phyloP scores from a whole-genome alignment of 1,140 invertebrate species.

The Pogonomyrmex barbatus region DNA sequence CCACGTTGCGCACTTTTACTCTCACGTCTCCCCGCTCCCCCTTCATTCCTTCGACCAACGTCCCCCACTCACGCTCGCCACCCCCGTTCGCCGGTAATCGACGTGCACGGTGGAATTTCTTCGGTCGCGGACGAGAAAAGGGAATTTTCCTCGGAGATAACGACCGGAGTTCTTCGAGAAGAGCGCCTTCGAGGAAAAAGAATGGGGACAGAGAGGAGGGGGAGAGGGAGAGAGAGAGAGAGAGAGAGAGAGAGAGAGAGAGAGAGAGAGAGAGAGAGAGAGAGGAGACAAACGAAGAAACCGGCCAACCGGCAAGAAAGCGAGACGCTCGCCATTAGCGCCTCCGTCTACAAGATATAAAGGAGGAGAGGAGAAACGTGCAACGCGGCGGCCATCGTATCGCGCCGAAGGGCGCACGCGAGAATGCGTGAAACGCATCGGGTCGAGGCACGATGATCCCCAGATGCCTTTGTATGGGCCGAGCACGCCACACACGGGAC shows the following conservation, averaged over 20 bases:
- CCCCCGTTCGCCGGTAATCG: conserved; percentile 61
- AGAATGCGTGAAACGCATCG: conserved; percentile 75
- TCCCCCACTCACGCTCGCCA: conserved; percentile 9
- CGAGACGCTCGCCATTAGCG: conserved; percentile 77
- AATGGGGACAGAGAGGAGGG: background rate
- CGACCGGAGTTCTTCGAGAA: conserved; percentile 67
- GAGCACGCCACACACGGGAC: conserved; percentile 54
- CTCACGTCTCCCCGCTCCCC: conserved; percentile 25
- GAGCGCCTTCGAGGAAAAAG: conserved; percentile 28
- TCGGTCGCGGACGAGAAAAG: conserved; percentile 70
- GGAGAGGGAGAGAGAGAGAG: too few relatives aligned
- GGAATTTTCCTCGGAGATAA: conserved; percentile 74
- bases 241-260: background rate
- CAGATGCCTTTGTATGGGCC: conserved; percentile 56
- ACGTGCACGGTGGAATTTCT: conserved; percentile 70
- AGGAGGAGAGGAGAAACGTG: conserved; percentile 70
- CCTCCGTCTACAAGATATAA: conserved; percentile 70
- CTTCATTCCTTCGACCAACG: conserved; percentile 13
- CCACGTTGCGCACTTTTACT: conserved; percentile 76
- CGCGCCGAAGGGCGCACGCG: conserved; percentile 69
- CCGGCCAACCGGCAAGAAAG: conserved; percentile 74
- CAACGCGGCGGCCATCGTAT: conserved; percentile 67
- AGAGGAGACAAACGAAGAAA: conserved; percentile 58
- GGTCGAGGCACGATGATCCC: conserved; percentile 53
- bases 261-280: background rate